Percentiles rank a stretch among this genome's conserved stretches.
Conservation (phyloP, 1,140 invertebrate species). For the Choristoneura fumiferana region DNA sequence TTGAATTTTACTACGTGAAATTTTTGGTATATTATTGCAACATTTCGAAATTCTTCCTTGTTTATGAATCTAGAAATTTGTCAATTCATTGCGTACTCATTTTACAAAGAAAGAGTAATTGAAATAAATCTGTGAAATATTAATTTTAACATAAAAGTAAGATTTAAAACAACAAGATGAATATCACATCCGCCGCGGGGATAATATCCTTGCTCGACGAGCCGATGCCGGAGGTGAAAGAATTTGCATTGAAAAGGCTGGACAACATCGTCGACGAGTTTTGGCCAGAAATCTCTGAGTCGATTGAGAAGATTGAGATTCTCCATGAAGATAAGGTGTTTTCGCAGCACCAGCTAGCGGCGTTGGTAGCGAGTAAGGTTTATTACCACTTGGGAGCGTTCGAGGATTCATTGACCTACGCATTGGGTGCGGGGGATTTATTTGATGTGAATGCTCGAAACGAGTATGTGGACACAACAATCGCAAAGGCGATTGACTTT, state of each 20-base stretch:
- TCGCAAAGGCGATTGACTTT: slow-evolving; percentile 97
- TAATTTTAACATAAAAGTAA: slow-evolving; percentile 6
- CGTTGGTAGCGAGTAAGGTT: slow-evolving; percentile 98
- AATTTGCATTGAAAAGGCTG: slow-evolving; percentile 94
- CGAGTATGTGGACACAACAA: slow-evolving; percentile 98
- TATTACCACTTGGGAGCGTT: slow-evolving; percentile 98
- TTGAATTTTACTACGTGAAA: too few relatives aligned
- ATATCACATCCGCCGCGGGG: slow-evolving; percentile 86
- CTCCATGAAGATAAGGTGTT: slow-evolving; percentile 96
- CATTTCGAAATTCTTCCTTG: slow-evolving; percentile 7
- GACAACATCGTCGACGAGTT: slow-evolving; percentile 98
- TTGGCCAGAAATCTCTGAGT: slow-evolving; percentile 99
- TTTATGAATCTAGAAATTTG: slow-evolving; percentile 51
- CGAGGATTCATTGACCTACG: slow-evolving; percentile 96
- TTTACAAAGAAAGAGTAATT: slow-evolving; percentile 21
- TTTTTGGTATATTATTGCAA: too few relatives aligned
- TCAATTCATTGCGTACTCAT: slow-evolving; percentile 62
- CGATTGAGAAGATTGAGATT: slow-evolving; percentile 98
- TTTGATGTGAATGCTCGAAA: slow-evolving; percentile 96
- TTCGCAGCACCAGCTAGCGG: slow-evolving; percentile 93
- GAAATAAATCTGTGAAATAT: slow-evolving; percentile 22
- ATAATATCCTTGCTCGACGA: slow-evolving; percentile 98
- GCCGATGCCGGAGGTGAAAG: slow-evolving; percentile 93
- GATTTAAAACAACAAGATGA: slow-evolving; percentile 50
- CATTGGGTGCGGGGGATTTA: slow-evolving; percentile 93